Conservation (phyloP, 2,113 vertebrate genomes). For the Catagonus wagneri region DNA sequence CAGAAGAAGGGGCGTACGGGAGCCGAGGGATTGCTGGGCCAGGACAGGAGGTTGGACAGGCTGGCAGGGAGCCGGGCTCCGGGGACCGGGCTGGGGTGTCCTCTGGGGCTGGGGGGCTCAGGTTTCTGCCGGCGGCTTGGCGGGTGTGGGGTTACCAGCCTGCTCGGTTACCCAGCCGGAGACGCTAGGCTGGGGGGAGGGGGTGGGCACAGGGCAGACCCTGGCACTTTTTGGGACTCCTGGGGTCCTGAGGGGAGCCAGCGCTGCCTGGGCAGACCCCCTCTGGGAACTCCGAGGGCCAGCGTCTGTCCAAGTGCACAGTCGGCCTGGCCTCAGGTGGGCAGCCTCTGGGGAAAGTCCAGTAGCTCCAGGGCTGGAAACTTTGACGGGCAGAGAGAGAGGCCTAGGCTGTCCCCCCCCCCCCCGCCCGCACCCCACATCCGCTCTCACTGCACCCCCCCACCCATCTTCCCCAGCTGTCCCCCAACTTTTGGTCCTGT, state of each 20-base stretch:
- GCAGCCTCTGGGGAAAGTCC: slow-evolving; percentile 68
- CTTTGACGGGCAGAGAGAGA: slow-evolving; percentile 75
- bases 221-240: slow-evolving; percentile 69
- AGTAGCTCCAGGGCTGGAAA: slow-evolving; percentile 76
- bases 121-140: slow-evolving; percentile 81
- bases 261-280: slow-evolving; percentile 13
- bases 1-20: slow-evolving; percentile 43
- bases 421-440: slow-evolving; percentile 67
- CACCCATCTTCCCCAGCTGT: slow-evolving; percentile 46
- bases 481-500: slow-evolving; percentile 50
- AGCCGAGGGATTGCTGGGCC: slow-evolving; percentile 61
- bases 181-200: slow-evolving; percentile 75
- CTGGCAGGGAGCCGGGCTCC: slow-evolving; percentile 78
- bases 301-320: slow-evolving; percentile 20
- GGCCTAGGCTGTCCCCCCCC: slow-evolving; percentile 58
- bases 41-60: slow-evolving; percentile 75
- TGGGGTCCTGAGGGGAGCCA: slow-evolving; percentile 43
- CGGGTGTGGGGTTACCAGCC: slow-evolving; percentile 83
- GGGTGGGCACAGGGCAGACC: slow-evolving; percentile 80
- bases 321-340: slow-evolving; percentile 37
- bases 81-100: slow-evolving; percentile 81
- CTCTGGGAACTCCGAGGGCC: slow-evolving; percentile 2
- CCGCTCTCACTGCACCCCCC: slow-evolving; percentile 70
- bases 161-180: slow-evolving; percentile 78
- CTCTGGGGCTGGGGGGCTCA: slow-evolving; percentile 85